Evolutionary conservation across 2,888 invertebrate genomes (phyloP).

Genomic region (Strigamia maritima): DNA sequence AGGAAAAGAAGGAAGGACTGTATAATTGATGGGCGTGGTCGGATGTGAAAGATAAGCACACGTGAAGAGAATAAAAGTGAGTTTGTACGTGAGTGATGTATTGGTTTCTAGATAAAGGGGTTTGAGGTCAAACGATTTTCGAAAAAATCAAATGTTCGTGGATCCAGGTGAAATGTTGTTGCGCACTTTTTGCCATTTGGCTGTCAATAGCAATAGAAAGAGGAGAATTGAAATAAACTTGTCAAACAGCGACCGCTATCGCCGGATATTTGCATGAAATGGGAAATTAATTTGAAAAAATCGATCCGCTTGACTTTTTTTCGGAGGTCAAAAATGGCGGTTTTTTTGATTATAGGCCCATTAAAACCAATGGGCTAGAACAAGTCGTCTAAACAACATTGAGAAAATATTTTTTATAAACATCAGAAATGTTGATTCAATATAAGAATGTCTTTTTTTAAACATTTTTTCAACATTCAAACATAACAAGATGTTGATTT

Average conservation of each 20-base stretch:
- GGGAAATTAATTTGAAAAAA: no score
- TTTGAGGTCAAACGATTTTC: constrained; percentile 27
- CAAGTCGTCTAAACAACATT: no score
- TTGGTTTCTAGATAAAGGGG: constrained; percentile 22
- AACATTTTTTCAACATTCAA: no score
- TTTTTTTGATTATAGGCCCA: no score
- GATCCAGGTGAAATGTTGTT: not conserved
- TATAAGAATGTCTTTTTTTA: no score
- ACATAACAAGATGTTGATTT: no score
- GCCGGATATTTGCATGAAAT: not conserved
- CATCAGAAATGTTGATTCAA: no score
- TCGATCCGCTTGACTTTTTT: no score
- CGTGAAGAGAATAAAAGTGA: constrained; percentile 30
- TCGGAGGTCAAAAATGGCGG: not conserved
- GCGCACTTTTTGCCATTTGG: not conserved
- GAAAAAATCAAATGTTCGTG: not conserved
- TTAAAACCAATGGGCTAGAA: no score
- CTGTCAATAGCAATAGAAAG: no score
- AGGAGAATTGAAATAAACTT: not conserved
- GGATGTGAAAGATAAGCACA: constrained; percentile 20
- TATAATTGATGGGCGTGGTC: constrained; percentile 34
- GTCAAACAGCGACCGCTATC: not conserved
- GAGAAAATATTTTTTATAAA: no score
- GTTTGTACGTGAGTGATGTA: constrained; percentile 5
- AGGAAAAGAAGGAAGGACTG: constrained; percentile 32